Base-by-base conservation (phyloP, 1,140 invertebrate genomes). In the Formica selysi region DNA sequence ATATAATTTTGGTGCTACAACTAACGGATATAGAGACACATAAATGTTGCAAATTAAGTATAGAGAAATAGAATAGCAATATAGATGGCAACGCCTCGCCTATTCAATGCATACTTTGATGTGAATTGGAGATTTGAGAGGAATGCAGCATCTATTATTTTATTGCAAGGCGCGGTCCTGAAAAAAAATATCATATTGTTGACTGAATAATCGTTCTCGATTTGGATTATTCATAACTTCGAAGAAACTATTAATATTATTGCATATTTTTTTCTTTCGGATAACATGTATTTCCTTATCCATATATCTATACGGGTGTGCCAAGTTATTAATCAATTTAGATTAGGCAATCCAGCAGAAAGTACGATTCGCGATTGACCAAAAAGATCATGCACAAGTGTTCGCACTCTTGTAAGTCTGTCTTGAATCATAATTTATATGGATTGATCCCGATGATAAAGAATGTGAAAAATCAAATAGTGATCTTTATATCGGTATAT, bases 211-310 rank as follows among this genome's bases (percentile, higher is more conserved):
- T 67, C 2, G n/a, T 79, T 80, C 44, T n/a, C 13, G 36, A 57
- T 68, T 54, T 32, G 36, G 26, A 32, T 59, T 71, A 71, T 59
- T n/a, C 57, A 3, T 36, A 68, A 57, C 29, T 29, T 81, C 7
- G 19, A 73, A 22, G n/a, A 2, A 38, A 13, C 13, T 83, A 73
- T 81, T 81, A 81, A 71, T 44, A 73, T 81, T 59, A 38, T 71
- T 78, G 38, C 59, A 61, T 48, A 7, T 22, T 32, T 64, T 41
- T 67, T 22, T 61, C 22, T 19, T 48, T 13, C 0, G 7, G 19
- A 62, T 32, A 29, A 2, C 26, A 48, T 51, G n/a, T 62, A 67
- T 0, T 71, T 57, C n/a, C 62, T 78, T 65, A 78, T 78, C 38
- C n/a, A 4, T 67, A 41, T 44, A 44, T 44, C 11, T 8, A 16